Evolutionary conservation across 2,113 vertebrate genomes (phyloP), one percentile per base, ranked within the genome.

Genomic region (Passer montanus): DNA sequence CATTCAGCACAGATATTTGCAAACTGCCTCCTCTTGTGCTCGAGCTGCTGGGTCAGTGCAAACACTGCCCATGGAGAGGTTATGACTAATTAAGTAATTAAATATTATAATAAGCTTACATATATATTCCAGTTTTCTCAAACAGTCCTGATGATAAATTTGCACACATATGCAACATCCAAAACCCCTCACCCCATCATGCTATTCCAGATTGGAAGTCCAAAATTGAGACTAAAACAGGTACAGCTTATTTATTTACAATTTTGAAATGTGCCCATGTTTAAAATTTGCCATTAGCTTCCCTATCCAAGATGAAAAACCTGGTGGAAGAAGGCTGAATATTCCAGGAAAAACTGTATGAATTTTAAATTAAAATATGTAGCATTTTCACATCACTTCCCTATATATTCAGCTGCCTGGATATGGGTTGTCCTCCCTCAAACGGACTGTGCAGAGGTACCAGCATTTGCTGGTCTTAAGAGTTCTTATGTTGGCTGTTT

Each of bases 181-280:
- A 4, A 15, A 7, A 15, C 4, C 5, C 9, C 11, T 4, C 5
- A 1, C 12, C 13, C 9, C 1, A 4, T 28, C 23, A 5, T 24
- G 10, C 22, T 73, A 6, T 43, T 87, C 15, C 14, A 89, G 30
- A 35, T 7, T 30, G 14, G 17, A 41, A 87, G 49, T 58, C 31
- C 3, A 35, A 8, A 76, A 63, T 84, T 35, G 24, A 24, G 55
- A 47, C 10, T 58, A 39, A 82, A 77, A 64, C 4, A 69, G 23
- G 13, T 35, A 49, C 27, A 44, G 13, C 14, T 46, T 14, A 31
- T 82, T 41, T 79, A 35, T 17, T 64, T 85, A n/a, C 17, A 49
- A 10, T n/a, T 93, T 64, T 68, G 12, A 88, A 83, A 80, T 68
- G 12, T 69, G 23, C 8, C 27, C 5, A 4, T 59, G 15, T 90